Base-by-base conservation (phyloP, 2,797 vertebrate genomes). In the Microctenopoma steveboyesi region DNA sequence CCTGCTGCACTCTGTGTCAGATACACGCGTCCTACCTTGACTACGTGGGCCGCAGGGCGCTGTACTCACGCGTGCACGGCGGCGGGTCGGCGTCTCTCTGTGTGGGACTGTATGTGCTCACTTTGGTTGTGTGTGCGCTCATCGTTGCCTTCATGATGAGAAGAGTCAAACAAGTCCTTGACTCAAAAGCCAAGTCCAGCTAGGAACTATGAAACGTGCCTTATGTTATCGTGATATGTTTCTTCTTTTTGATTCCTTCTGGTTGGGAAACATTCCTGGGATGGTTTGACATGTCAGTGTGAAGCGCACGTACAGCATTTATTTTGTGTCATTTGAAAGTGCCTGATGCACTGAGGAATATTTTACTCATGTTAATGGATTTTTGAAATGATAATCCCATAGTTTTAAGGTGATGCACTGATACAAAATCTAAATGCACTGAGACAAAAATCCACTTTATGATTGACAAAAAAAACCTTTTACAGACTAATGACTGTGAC, bases 1-100 rank as follows among this genome's bases (percentile, higher is more conserved):
- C 95, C 1, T 88, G 96, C 59, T 98, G 96, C 86, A 98, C 96
- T 0, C 76, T 97, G 65, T 94, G 93, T 27, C 97, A 98, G 93
- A 94, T 98, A 28, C 93, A 96, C n/a, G 96, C 96, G 0, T 93
- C 95, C 54, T 76, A 94, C 11, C 74, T 97, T 12, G 97, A 98
- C 86, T 98, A 94, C 0, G 46, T 92, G 63, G 80, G 81, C 42
- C 91, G 96, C 25, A 78, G 93, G 57, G 14, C 84, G 43, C 78
- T 97, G 66, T 98, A 97, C 37, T 72, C 88, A 0, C 27, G 76
- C 0, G 91, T 97, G 10, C 96, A 97, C 0, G 13, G 48, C 0
- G 77, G 78, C 1, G 73, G 85, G 4, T 94, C 94, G 27, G 93
- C 91, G 0, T 84, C 88, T 1, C 18, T 93, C 22, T 95, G 94